Conservation (phyloP, 1,140 invertebrate genomes). For the Brachionus sp. region DNA sequence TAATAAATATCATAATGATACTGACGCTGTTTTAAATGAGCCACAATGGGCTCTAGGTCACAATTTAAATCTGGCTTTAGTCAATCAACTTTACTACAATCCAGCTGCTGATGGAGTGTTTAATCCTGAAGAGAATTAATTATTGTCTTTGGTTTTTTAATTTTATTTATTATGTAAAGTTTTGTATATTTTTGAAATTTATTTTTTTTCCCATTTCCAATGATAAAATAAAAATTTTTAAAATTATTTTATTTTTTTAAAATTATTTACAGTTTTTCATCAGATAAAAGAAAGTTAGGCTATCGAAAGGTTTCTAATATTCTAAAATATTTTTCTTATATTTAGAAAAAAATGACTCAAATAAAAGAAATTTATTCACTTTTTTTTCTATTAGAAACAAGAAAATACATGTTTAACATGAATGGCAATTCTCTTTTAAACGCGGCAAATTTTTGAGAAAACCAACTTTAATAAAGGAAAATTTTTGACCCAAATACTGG, state of each 20-base stretch:
- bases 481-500: no score
- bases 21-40: neutral
- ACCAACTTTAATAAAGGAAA: no score
- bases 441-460: no score
- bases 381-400: no score
- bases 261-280: no score
- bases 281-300: no score
- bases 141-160: neutral
- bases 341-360: no score
- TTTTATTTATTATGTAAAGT: neutral
- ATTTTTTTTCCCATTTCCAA: neutral
- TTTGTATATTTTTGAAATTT: neutral
- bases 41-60: neutral
- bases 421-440: no score
- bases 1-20: constrained; percentile 41
- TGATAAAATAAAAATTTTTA: neutral
- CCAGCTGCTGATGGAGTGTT: constrained; percentile 4
- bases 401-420: no score
- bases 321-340: no score
- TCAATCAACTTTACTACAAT: constrained; percentile 40
- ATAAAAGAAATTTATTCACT: no score
- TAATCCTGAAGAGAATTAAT: neutral
- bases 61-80: constrained; percentile 41
- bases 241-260: neutral
- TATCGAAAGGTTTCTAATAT: no score